These are phyloP conservation scores for Pomacea canaliculata DNA, from an alignment of 2,888 invertebrate genomes.

Conservation along the genomic window DNA sequence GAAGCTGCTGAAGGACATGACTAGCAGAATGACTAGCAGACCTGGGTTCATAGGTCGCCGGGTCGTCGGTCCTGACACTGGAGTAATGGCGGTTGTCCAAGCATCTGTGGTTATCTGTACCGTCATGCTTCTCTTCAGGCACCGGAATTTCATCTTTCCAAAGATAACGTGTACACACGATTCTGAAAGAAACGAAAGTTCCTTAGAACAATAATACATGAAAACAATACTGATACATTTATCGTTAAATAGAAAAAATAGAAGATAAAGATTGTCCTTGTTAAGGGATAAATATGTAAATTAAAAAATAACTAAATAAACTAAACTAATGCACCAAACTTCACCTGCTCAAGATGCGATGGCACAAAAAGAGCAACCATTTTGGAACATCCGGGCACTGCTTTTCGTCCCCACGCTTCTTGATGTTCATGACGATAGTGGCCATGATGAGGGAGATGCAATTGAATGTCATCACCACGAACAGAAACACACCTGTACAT, in stretches of 20 bases:
- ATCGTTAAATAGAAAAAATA: no score
- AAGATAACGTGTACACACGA: slow-evolving; percentile 32
- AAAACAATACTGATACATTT: neutral
- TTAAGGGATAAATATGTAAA: no score
- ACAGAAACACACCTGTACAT: slow-evolving; percentile 63
- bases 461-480: slow-evolving; percentile 68
- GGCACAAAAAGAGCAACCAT: slow-evolving; percentile 55
- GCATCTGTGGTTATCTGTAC: neutral
- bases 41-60: neutral
- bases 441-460: slow-evolving; percentile 67
- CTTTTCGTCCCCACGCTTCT: slow-evolving; percentile 59
- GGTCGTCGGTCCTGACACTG: neutral
- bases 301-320: no score
- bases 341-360: slow-evolving; percentile 50
- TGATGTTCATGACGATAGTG: slow-evolving; percentile 67
- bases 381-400: slow-evolving; percentile 59
- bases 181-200: slow-evolving; percentile 3
- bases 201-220: neutral
- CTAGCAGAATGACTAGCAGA: neutral
- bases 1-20: no score
- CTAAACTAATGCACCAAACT: no score
- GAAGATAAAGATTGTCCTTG: no score
- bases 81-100: neutral
- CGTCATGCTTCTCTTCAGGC: neutral
- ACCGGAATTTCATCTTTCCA: slow-evolving; percentile 28